Evolutionary conservation across 2,113 vertebrate species (phyloP).

Genomic region (Piliocolobus tephrosceles): DNA sequence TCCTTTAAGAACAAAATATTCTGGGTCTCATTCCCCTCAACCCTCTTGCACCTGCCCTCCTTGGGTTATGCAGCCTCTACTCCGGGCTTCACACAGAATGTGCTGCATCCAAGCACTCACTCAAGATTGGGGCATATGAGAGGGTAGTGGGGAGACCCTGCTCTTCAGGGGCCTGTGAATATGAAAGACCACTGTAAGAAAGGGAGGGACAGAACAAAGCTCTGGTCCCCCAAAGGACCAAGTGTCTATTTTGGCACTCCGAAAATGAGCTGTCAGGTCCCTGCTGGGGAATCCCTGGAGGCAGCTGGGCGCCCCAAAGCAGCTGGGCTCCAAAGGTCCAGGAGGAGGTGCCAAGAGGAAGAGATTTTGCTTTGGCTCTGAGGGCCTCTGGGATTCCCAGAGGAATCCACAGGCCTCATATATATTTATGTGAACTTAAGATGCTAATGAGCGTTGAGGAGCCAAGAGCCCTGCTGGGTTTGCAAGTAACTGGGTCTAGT

Average conservation of each 20-base stretch:
- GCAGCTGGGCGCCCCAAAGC: accelerated
- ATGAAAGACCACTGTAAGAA: neutral
- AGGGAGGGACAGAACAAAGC: neutral
- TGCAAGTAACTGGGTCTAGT: neutral
- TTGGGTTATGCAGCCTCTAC: neutral
- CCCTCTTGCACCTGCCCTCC: neutral
- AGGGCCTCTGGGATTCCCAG: constrained; percentile 8
- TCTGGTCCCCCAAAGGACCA: neutral
- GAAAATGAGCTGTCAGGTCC: neutral
- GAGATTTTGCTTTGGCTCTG: neutral
- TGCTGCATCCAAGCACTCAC: neutral
- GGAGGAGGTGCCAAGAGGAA: neutral
- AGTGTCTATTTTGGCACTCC: neutral
- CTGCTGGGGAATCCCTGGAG: neutral
- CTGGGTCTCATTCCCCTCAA: neutral
- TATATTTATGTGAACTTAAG: constrained; percentile 57
- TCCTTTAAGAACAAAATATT: neutral
- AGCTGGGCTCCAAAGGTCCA: neutral
- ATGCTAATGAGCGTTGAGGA: constrained; percentile 35
- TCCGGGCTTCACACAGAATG: neutral
- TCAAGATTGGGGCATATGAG: neutral
- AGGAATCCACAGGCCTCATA: neutral
- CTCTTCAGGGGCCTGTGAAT: neutral
- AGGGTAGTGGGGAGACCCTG: neutral
- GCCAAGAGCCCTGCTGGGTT: constrained; percentile 26